A percentile compares a stretch with the other conserved stretches of the same genome.
phyloP scores from a whole-genome alignment of 2,797 vertebrate genomes.

The Bradypodion pumilum region DNA sequence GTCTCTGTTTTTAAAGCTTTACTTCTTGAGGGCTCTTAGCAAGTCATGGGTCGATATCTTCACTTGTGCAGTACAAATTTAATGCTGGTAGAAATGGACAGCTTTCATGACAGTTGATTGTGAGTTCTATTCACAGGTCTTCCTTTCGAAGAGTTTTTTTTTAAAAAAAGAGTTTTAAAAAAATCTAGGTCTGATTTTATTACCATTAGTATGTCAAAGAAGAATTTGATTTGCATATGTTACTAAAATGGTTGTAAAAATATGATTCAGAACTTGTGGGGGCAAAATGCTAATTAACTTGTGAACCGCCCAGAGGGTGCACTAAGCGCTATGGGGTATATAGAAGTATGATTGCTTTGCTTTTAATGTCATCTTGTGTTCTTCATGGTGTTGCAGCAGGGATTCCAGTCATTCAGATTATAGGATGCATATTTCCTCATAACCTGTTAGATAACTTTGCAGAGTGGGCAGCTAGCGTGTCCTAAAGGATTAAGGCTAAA shows the following conservation, averaged over 20 bases:
- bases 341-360: no score
- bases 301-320: no score
- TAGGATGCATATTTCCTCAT: no score
- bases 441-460: no score
- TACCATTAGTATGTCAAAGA: not conserved
- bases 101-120: not conserved
- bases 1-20: not conserved
- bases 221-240: not conserved
- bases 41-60: not conserved
- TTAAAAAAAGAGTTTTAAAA: not conserved
- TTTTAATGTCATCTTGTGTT: not conserved
- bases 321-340: no score
- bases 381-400: not conserved
- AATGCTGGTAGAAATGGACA: not conserved
- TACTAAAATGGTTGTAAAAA: not conserved
- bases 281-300: no score
- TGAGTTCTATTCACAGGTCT: not conserved
- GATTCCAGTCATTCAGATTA: no score
- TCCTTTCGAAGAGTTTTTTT: not conserved
- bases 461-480: no score
- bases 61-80: not conserved
- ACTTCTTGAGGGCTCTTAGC: not conserved
- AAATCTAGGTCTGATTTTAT: not conserved
- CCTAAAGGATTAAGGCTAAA: no score
- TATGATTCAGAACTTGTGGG: not conserved